Percentiles rank a stretch among this genome's conserved stretches.
Conservation (phyloP, 92 coral and sea anemone species). For the Umimayanthus kanabou region DNA sequence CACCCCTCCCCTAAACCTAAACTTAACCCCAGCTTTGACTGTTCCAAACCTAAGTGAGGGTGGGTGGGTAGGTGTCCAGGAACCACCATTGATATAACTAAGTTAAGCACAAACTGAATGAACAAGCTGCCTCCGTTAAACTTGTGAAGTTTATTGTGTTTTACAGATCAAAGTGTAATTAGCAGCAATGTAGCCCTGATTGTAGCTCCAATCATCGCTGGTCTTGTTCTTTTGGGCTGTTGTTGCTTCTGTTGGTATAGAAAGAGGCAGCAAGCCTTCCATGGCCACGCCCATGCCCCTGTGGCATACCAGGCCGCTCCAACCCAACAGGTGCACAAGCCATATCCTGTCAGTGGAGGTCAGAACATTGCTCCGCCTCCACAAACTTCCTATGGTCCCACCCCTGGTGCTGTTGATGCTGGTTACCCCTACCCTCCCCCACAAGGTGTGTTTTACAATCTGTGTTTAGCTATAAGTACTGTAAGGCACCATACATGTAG, state of each 20-base stretch:
- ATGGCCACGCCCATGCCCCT: neutral
- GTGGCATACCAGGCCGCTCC: constrained; percentile 22
- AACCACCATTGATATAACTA: too few species aligned
- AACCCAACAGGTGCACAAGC: constrained; percentile 1
- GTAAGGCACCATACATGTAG: too few species aligned
- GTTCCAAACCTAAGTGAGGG: too few species aligned
- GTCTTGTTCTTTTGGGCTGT: constrained; percentile 6
- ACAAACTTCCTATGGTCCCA: constrained; percentile 32
- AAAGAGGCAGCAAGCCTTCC: neutral
- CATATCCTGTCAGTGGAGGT: constrained; percentile 31
- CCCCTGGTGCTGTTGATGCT: constrained; percentile 30
- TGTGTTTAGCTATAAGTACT: neutral
- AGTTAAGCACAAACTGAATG: too few species aligned
- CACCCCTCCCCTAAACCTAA: too few species aligned
- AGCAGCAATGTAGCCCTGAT: neutral
- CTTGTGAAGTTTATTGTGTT: too few species aligned
- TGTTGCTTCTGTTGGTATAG: constrained; percentile 16
- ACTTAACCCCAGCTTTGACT: too few species aligned
- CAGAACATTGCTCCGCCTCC: constrained; percentile 34
- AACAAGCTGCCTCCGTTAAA: too few species aligned
- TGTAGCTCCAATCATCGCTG: constrained; percentile 12
- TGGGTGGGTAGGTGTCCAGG: too few species aligned
- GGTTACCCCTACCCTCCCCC: constrained; percentile 42
- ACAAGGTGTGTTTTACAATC: constrained; percentile 15
- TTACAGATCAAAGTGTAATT: too few species aligned